These are phyloP conservation scores for Trinectes maculatus DNA, from an alignment of 2,113 vertebrate genomes.

Conservation along the genomic window DNA sequence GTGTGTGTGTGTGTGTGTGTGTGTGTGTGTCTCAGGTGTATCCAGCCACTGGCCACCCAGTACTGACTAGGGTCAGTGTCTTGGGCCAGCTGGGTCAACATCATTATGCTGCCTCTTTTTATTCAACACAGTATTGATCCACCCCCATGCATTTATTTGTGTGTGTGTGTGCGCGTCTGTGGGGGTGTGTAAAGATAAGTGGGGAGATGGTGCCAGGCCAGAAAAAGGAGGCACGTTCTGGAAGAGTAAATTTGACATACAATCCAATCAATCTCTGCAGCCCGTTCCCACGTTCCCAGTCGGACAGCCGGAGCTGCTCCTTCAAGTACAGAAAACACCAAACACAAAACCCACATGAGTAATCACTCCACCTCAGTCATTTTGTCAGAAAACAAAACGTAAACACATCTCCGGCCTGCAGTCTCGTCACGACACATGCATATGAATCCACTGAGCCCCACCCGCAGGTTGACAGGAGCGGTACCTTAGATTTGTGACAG, in stretches of 20 bases:
- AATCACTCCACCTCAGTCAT: conserved; percentile 34
- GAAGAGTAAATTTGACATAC: conserved; percentile 70
- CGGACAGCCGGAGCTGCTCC: conserved; percentile 40
- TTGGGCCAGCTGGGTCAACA: conserved; percentile 72
- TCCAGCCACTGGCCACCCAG: conserved; percentile 10
- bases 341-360: conserved; percentile 45
- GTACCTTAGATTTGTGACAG: too few species aligned
- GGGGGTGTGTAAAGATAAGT: conserved; percentile 48
- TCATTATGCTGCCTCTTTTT: conserved; percentile 58
- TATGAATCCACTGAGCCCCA: too few species aligned
- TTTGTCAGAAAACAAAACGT: conserved; percentile 54
- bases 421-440: too few species aligned
- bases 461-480: too few species aligned
- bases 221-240: conserved; percentile 62
- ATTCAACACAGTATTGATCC: conserved; percentile 67
- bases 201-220: conserved; percentile 38
- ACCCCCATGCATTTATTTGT: conserved; percentile 35
- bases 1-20: neutral
- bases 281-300: conserved; percentile 34
- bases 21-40: conserved; percentile 6
- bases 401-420: too few species aligned
- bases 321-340: conserved; percentile 42
- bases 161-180: conserved; percentile 26
- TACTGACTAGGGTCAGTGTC: conserved; percentile 49
- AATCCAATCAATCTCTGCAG: conserved; percentile 60